Evolutionary conservation across 1,140 invertebrate species (phyloP).

Genomic region (Melanaphis sacchari): DNA sequence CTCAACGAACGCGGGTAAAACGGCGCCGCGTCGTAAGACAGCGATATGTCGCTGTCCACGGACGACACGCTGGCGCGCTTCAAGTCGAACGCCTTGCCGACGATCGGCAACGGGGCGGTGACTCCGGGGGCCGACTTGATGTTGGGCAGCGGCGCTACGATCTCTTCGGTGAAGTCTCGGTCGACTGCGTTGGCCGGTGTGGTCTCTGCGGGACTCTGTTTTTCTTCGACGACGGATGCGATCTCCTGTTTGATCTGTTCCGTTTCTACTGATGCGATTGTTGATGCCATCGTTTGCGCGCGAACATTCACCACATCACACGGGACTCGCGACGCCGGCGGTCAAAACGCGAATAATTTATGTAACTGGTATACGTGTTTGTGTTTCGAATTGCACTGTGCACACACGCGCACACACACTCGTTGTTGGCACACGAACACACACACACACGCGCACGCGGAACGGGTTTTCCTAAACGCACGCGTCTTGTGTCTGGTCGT

Average conservation of each 20-base stretch:
- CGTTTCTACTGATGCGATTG: neutral
- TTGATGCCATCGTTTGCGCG: conserved; percentile 41
- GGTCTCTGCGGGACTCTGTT: neutral
- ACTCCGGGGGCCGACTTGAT: conserved; percentile 59
- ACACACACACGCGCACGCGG: conserved; percentile 1
- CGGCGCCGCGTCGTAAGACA: conserved; percentile 66
- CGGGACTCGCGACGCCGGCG: neutral
- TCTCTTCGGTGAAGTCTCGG: neutral
- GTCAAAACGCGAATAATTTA: neutral
- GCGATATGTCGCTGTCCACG: conserved; percentile 70
- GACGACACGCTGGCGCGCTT: conserved; percentile 70
- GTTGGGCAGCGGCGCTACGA: neutral
- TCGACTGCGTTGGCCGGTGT: neutral
- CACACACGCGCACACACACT: neutral
- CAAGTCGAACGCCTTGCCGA: conserved; percentile 67
- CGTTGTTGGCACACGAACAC: neutral
- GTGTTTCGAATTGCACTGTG: neutral
- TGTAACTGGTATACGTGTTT: neutral
- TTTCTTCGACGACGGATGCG: conserved; percentile 28
- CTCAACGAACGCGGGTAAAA: conserved; percentile 63
- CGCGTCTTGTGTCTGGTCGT: conserved; percentile 24
- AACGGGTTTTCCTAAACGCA: neutral
- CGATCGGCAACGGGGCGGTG: conserved; percentile 65
- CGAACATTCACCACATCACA: conserved; percentile 43
- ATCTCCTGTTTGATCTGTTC: conserved; percentile 12